Evolutionary conservation across 1,140 invertebrate genomes (phyloP), one percentile per base, ranked within the genome.

Genomic region (Tetraneura akinire): DNA sequence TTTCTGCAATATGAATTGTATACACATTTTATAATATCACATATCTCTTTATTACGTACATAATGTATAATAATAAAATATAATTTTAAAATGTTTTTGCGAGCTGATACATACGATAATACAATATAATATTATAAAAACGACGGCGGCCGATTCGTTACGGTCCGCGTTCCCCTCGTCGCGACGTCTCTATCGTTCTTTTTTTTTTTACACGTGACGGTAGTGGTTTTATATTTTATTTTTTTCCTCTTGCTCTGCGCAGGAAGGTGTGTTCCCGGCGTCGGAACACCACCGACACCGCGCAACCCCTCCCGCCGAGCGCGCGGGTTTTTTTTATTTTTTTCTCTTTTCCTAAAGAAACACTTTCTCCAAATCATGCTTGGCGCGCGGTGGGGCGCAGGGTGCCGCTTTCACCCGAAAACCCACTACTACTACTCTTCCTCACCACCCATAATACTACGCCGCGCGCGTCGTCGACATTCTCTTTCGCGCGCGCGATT

Each of bases 61-160:
- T 60, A 60, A 14, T 16, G 23, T 60, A 29, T 60, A 29, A 26
- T 23, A 60, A 60, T 60, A 55, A 4, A 14, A 14, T 47, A 47
- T 47, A 47, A 11, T 4, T 8, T 3, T 37, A 37, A 37, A 37
- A 9, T 37, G 62, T 64, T n/a, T 64, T 62, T 62, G 18, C 32
- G 60, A 8, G 60, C n/a, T 64, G 18, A 13, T 68, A 23, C 42
- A 13, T 1, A 4, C 4, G 45, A 14, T 47, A 13, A 37, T n/a
- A n/a, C n/a, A 37, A 37, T 14, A 14, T 47, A 47, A 13, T n/a
- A n/a, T n/a, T n/a, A n/a, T n/a, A n/a, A n/a, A 42, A 42, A 42
- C 37, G 37, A n/a, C 64, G 64, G 64, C 64, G 21, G 13, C 64
- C 64, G n/a, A 68, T 32, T 68, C 64, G 64, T 68, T 68, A 68